phyloP scores from a whole-genome alignment of 37 sponge, comb jelly and placozoan genomes.

The Cladorhizidae sp. region DNA sequence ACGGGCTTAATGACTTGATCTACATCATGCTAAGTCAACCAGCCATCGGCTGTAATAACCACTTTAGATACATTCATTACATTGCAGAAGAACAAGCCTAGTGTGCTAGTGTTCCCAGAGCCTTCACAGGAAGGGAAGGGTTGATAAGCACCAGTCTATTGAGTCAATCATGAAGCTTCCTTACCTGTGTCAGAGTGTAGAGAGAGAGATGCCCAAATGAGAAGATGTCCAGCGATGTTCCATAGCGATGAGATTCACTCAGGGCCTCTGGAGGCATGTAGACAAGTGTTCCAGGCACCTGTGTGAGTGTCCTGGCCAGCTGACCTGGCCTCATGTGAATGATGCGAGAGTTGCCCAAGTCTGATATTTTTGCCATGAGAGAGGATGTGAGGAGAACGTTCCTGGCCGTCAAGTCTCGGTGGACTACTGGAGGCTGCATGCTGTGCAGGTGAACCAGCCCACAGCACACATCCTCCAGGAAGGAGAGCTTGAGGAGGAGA shows the following conservation, averaged over 20 bases:
- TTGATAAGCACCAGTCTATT: too few relatives aligned
- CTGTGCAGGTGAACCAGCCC: constrained; percentile 49
- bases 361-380: constrained; percentile 39
- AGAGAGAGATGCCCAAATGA: constrained; percentile 31
- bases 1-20: too few relatives aligned
- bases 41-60: too few relatives aligned
- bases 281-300: constrained; percentile 16
- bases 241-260: neutral
- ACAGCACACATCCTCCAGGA: constrained; percentile 18
- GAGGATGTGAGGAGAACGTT: constrained; percentile 35
- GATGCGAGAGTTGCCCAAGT: constrained; percentile 30
- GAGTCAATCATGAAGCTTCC: too few relatives aligned
- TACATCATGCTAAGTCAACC: too few relatives aligned
- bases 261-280: constrained; percentile 35
- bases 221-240: constrained; percentile 40
- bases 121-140: too few relatives aligned
- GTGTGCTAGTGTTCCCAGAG: too few relatives aligned
- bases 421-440: constrained; percentile 32
- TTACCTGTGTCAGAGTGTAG: constrained; percentile 23
- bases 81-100: too few relatives aligned
- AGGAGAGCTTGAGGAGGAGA: constrained; percentile 3
- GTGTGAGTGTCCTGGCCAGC: constrained; percentile 1
- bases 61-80: too few relatives aligned
- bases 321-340: constrained; percentile 6
- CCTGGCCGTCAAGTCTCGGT: constrained; percentile 45